Percentiles rank a stretch among this genome's conserved stretches.
Evolutionary conservation across 2,113 vertebrate species (phyloP).

Genomic region (Podocnemis expansa): DNA sequence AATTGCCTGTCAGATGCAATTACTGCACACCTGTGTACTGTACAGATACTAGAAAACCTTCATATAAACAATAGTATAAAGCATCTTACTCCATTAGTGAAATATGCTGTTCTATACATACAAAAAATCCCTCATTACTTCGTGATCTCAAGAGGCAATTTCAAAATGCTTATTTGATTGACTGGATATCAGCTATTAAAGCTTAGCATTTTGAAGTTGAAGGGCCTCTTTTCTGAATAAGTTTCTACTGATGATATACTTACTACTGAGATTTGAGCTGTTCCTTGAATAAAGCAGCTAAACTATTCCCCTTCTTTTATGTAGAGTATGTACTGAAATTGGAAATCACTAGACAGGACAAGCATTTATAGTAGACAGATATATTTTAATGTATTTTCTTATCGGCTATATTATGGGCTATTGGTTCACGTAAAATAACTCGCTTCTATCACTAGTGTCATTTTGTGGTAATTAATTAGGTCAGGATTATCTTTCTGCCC

Average conservation of each 20-base stretch:
- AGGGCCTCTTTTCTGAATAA: conserved; percentile 3
- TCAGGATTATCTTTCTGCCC: conserved; percentile 1
- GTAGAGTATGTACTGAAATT: neutral
- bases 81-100: neutral
- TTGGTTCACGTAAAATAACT: neutral
- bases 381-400: neutral
- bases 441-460: neutral
- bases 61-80: neutral
- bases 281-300: neutral
- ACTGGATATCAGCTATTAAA: neutral
- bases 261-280: conserved; percentile 6
- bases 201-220: conserved; percentile 17
- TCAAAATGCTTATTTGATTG: neutral
- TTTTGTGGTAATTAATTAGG: neutral
- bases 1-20: neutral
- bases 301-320: conserved; percentile 48
- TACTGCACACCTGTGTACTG: neutral
- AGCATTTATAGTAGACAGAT: neutral
- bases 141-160: neutral
- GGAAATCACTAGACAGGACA: neutral
- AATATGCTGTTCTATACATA: neutral
- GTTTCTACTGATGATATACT: conserved; percentile 4
- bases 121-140: neutral
- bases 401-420: neutral
- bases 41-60: neutral